Evolutionary conservation across 1,140 invertebrate genomes (phyloP), one percentile per base, ranked within the genome.

Genomic region (Trichonephila inaurata): DNA sequence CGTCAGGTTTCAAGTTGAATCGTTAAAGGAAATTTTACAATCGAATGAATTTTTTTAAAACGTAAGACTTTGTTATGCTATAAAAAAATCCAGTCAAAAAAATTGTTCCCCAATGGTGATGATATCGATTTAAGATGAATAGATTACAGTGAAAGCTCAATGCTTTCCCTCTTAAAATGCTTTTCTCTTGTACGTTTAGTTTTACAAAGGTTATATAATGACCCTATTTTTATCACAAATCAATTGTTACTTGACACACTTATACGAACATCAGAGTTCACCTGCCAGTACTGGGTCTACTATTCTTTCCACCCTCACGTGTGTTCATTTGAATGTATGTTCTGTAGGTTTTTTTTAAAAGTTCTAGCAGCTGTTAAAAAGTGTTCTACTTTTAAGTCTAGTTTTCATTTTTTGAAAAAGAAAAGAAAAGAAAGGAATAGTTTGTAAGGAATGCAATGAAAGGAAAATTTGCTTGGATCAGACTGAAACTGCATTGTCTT

Each of bases 191-290:
- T 51, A 51, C 10, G 10, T 51, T 51, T 51, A 51, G 5, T 51
- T 51, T 51, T 12, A 51, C 51, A 7, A 51, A 51, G 10, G 16
- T 14, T 69, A 24, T 69, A 24, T 28, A 69, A 69, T n/a, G 66
- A 24, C 18, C 6, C 64, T 19, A 51, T 21, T 69, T 0, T n/a
- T n/a, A 69, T 58, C 44, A 89, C 61, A 44, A 28, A 89, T 18
- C 66, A 60, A 89, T 89, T 89, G 88, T 77, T 89, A 58, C 66
- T 77, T 89, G 88, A 89, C 88, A 89, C 66, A 89, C 66, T 89
- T 89, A n/a, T 89, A 24, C 28, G 58, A 77, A 12, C 60, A 19
- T 72, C 24, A 16, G 44, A 24, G 28, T 64, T 88, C 88, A 89
- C 88, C 88, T 89, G 88, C 87, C 19, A 24, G 8, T 2, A 12